Percentiles rank a stretch among this genome's conserved stretches.
These are phyloP conservation scores for Steinernema feltiae DNA, from an alignment of 1,140 invertebrate species.

Conservation along the genomic window DNA sequence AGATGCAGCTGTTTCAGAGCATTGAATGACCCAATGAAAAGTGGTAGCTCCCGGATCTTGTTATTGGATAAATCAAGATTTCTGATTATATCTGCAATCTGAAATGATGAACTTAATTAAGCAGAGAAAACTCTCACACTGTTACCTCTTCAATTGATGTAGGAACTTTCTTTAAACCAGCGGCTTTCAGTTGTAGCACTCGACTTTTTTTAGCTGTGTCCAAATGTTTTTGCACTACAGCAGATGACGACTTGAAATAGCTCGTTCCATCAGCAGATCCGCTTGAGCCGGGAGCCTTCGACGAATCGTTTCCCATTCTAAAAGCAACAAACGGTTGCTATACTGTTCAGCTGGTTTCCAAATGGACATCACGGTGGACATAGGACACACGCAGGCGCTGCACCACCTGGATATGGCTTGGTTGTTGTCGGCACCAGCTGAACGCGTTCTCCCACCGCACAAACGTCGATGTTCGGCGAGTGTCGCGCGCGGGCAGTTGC, in stretches of 20 bases:
- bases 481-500: too few species aligned
- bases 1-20: constrained; percentile 77
- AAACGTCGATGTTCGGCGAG: too few species aligned
- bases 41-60: constrained; percentile 71
- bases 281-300: too few species aligned
- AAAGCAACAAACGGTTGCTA: not conserved
- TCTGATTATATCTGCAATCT: constrained; percentile 67
- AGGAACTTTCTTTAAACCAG: constrained; percentile 68
- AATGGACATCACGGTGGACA: too few species aligned
- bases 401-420: too few species aligned
- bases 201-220: constrained; percentile 88
- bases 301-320: constrained; percentile 9
- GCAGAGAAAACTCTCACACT: constrained; percentile 65
- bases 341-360: too few species aligned
- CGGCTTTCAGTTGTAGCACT: constrained; percentile 75
- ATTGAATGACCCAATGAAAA: constrained; percentile 72
- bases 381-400: too few species aligned
- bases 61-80: constrained; percentile 86
- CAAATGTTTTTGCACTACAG: constrained; percentile 73
- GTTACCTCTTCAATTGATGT: constrained; percentile 37
- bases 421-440: too few species aligned
- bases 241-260: not conserved
- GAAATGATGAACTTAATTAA: constrained; percentile 63
- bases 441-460: too few species aligned
- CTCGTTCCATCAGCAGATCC: too few species aligned